Percentiles rank a stretch among this genome's conserved stretches.
Evolutionary conservation across 2,888 invertebrate species (phyloP).

Genomic region (Orthonevra nobilis): DNA sequence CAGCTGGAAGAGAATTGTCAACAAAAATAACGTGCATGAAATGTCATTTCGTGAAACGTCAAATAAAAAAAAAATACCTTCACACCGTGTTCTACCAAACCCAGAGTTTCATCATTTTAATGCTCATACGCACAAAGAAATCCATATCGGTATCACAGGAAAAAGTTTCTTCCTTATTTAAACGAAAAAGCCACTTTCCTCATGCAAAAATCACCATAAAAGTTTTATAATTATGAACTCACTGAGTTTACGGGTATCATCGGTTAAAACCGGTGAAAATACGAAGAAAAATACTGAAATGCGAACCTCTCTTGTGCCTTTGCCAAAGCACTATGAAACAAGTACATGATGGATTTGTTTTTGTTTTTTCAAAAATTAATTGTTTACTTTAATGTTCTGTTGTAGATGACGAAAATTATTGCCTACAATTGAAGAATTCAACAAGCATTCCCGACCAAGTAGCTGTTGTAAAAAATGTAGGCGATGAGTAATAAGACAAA

Average conservation of each 20-base stretch:
- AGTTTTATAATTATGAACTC: too few species aligned
- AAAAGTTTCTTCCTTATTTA: too few species aligned
- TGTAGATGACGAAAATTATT: constrained; percentile 71
- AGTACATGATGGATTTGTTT: constrained; percentile 62
- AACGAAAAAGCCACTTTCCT: too few species aligned
- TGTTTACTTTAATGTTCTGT: constrained; percentile 4
- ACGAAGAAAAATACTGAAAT: constrained; percentile 75
- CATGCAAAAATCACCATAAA: too few species aligned
- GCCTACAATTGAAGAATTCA: constrained; percentile 72
- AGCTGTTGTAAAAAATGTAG: constrained; percentile 73
- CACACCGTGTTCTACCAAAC: too few species aligned
- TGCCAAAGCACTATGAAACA: constrained; percentile 72
- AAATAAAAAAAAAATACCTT: constrained; percentile 13
- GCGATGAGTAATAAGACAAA: constrained; percentile 17
- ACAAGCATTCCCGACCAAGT: constrained; percentile 74
- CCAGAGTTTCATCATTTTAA: too few species aligned
- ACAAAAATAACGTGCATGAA: constrained; percentile 51
- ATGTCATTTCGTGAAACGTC: constrained; percentile 30
- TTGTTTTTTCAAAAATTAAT: constrained; percentile 13
- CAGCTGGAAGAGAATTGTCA: constrained; percentile 31
- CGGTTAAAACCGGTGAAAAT: constrained; percentile 74
- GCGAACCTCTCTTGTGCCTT: constrained; percentile 71
- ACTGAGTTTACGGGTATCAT: constrained; percentile 74
- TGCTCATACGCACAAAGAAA: constrained; percentile 22
- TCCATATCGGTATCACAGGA: too few species aligned